phyloP scores from a whole-genome alignment of 2,797 vertebrate genomes.

The Malacoctenus gilli region DNA sequence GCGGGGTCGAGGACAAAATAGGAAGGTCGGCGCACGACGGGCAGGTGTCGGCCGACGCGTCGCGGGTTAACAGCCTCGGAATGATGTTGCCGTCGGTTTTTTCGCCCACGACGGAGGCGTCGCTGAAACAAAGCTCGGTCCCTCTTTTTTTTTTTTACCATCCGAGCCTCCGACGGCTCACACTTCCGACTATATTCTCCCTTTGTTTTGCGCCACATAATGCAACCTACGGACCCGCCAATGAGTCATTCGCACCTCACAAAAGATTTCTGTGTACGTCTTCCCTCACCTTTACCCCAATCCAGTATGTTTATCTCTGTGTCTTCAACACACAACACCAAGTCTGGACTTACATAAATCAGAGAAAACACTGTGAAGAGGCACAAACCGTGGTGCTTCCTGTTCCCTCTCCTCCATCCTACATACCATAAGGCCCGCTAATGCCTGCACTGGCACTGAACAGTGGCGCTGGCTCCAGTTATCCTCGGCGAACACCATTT shows the following conservation, averaged over 20 bases:
- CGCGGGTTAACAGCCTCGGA: conserved; percentile 59
- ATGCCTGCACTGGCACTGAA: not conserved
- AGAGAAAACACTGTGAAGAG: not conserved
- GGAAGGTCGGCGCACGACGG: conserved; percentile 65
- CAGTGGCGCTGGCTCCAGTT: not conserved
- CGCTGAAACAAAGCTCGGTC: conserved; percentile 25
- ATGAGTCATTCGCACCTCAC: too few relatives aligned
- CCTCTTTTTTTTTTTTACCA: conserved; percentile 6
- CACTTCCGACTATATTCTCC: too few relatives aligned
- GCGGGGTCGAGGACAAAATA: conserved; percentile 54
- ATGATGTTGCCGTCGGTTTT: conserved; percentile 37
- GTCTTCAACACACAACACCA: not conserved
- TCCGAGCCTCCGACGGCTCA: conserved; percentile 3
- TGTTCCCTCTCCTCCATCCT: not conserved
- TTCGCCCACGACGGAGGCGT: conserved; percentile 22
- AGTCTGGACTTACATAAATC: too few relatives aligned
- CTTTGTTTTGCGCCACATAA: too few relatives aligned
- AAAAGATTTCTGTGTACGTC: too few relatives aligned
- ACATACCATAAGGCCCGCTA: not conserved
- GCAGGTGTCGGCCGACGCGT: conserved; percentile 66
- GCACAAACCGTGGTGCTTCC: not conserved
- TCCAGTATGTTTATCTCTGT: too few relatives aligned
- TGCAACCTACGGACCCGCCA: too few relatives aligned
- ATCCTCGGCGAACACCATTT: not conserved
- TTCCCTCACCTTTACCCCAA: too few relatives aligned